Percentiles rank a stretch among this genome's conserved stretches.
Evolutionary conservation across 2,797 vertebrate species (phyloP).

Genomic region (Intellagama lesueurii): DNA sequence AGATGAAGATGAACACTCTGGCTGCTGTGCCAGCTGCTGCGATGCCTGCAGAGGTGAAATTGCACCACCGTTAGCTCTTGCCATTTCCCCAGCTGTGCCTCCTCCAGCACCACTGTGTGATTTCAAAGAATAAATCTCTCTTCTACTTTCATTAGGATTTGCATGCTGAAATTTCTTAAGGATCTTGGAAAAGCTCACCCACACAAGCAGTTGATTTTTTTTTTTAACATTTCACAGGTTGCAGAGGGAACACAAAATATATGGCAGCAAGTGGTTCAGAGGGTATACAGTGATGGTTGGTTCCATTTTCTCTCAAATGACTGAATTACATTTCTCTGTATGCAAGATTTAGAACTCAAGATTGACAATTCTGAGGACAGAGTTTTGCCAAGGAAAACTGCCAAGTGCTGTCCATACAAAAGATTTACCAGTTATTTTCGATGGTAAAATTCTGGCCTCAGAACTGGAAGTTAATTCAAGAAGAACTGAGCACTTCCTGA

Average conservation of each 20-base stretch:
- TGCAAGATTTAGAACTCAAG: no score
- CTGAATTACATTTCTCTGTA: no score
- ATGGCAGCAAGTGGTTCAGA: neutral
- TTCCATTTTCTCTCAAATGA: neutral
- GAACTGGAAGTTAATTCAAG: no score
- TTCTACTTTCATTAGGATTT: neutral
- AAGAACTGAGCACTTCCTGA: no score
- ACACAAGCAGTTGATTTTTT: neutral
- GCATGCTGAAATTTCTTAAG: neutral
- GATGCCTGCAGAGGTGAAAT: neutral
- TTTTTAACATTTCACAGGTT: neutral
- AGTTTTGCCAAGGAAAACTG: no score
- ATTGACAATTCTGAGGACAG: no score
- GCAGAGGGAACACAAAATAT: neutral
- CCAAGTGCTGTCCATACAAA: no score
- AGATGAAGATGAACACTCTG: accelerated
- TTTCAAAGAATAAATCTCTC: neutral
- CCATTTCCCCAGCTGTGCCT: neutral
- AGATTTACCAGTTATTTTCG: no score
- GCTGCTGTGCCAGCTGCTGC: conserved; percentile 28
- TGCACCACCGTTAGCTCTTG: conserved; percentile 35
- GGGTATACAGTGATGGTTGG: neutral
- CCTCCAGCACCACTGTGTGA: conserved; percentile 12
- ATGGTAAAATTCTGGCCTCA: no score
- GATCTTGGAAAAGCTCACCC: conserved; percentile 9